Evolutionary conservation across 2,113 vertebrate genomes (phyloP), one percentile per base, ranked within the genome.

Genomic region (Cettia cetti): DNA sequence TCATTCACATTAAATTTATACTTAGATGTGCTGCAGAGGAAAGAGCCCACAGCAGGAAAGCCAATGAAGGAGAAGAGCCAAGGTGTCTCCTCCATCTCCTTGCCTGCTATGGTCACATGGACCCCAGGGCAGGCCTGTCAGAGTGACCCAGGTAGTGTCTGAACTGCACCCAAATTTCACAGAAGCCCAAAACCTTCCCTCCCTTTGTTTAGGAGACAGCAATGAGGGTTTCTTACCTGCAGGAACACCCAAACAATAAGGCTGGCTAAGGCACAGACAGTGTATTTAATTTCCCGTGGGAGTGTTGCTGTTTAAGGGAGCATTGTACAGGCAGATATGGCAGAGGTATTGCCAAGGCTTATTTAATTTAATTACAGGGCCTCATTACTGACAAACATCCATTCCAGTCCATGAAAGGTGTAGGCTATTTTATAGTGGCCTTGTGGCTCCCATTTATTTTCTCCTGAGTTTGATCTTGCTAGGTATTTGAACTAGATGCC

Each of bases 51-150:
- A 53, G 40, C 19, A 83, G 26, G 19, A 15, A 33, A 75, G 15
- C 12, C 37, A 54, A 3, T 0, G 6, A 37, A 56, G 47, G 21
- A 45, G 39, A 57, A 76, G 18, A 82, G 21, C 44, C 33, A 57
- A 63, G 10, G 33, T 54, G 12, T 66, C 42, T 64, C 12, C 31
- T 33, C 9, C 23, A 49, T 26, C 23, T 59, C 45, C 31, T 37
- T 65, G 35, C 19, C 31, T 8, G 1, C 42, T 0, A 0, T 0
- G 0, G 56, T 31, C 12, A 7, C 15, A 44, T 15, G 24, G 31
- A 75, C 14, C 22, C 23, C 20, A 47, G 35, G 31, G 15, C 2
- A 8, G 44, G 16, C 11, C 23, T 8, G 22, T 49, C 4, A 1
- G 40, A 56, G 22, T 33, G 50, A 42, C 37, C 35, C 3, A 1